A percentile compares a stretch with the other conserved stretches of the same genome.
phyloP scores from a whole-genome alignment of 2,113 vertebrate genomes.

The Microcebus murinus region DNA sequence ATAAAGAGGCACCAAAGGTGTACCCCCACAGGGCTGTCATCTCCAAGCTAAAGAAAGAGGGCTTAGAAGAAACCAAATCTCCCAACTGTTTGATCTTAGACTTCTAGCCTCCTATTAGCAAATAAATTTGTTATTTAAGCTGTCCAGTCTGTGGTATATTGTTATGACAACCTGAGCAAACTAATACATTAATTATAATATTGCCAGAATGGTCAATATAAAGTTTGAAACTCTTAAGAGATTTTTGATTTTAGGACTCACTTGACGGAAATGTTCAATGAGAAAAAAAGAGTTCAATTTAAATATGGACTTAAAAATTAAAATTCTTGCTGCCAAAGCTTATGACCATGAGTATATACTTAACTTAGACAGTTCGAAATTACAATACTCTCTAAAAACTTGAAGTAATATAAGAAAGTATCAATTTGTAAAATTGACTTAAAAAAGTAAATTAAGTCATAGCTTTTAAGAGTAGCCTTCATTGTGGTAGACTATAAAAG shows the following conservation, averaged over 20 bases:
- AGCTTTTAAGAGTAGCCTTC: background rate
- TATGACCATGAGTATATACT: background rate
- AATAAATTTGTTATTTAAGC: background rate
- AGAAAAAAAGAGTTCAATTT: background rate
- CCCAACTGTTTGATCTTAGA: background rate
- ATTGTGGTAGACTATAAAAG: background rate
- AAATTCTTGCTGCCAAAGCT: background rate
- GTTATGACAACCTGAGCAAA: background rate
- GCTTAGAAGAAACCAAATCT: background rate
- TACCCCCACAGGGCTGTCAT: accelerated
- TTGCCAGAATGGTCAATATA: background rate
- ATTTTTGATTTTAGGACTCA: background rate
- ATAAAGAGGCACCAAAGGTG: background rate
- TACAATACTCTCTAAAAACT: background rate
- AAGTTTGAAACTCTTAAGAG: background rate
- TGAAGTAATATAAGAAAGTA: background rate
- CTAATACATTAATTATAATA: background rate
- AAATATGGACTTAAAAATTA: background rate
- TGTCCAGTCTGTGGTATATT: background rate
- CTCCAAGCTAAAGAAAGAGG: background rate
- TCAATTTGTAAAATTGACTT: background rate
- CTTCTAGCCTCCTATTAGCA: background rate
- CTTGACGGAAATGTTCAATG: background rate
- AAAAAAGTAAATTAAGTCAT: background rate
- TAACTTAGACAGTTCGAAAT: background rate